phyloP scores from a whole-genome alignment of 92 coral and sea anemone species.

The Phenganax stokvisi region DNA sequence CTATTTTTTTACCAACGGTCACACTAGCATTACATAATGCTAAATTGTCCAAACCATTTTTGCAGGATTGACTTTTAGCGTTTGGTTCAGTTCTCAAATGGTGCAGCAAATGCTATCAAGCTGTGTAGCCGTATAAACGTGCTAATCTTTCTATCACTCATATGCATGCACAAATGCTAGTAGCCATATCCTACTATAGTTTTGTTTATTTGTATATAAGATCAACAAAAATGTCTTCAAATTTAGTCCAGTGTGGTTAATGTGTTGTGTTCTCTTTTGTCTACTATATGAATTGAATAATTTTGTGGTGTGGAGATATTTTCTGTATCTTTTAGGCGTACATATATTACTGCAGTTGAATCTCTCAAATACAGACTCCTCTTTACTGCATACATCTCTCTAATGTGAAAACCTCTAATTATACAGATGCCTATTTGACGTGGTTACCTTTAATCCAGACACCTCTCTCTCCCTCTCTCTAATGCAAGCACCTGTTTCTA shows the following conservation, averaged over 20 bases:
- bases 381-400: no score
- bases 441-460: no score
- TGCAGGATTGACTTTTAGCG: conserved; percentile 26
- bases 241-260: background rate
- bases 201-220: background rate
- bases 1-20: background rate
- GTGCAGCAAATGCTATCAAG: background rate
- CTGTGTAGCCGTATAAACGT: background rate
- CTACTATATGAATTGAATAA: background rate
- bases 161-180: background rate
- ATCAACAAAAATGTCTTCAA: background rate
- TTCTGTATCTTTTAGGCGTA: no score
- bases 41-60: conserved; percentile 17
- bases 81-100: background rate
- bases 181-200: background rate
- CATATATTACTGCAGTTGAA: no score
- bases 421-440: no score
- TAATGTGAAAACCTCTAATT: no score
- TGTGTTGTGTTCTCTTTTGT: conserved; percentile 25
- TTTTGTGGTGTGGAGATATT: no score
- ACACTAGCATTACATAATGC: background rate
- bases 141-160: background rate
- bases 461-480: no score
- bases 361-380: no score
- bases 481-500: no score